Base-by-base conservation (phyloP, 23 tunicate genomes). In the Oikopleura vanhoeffeni region DNA sequence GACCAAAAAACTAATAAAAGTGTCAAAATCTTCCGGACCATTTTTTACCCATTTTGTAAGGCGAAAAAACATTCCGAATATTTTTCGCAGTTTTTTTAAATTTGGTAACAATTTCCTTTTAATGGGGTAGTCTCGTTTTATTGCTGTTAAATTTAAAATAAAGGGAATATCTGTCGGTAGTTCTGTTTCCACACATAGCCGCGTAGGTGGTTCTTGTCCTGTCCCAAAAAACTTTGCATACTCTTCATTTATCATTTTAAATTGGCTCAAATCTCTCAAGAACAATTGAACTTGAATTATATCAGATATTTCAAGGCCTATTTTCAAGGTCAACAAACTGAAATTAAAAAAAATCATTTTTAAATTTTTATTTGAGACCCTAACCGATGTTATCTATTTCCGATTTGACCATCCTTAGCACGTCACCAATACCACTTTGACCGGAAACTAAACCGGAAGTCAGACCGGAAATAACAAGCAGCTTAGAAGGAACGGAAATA, bases 381-480 rank as follows among this genome's bases (percentile, higher is more conserved):
- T n/a, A n/a, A n/a, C n/a, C n/a, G n/a, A n/a, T n/a, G 24, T 49
- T 49, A 8, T 49, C 24, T 49, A 49, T 13, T 49, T 49, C 64
- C 64, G 64, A 49, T 49, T 49, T 49, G 64, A 49, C 64, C 24
- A 13, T 13, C 18, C 64, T 49, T 49, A 49, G 24, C 64, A 24
- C 64, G 64, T 49, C 64, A 49, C 13, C 64, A 49, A 49, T 24
- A 49, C 64, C 64, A 24, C 64, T 49, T 24, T 49, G 18, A 49
- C 64, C 64, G 64, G 18, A 49, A n/a, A n/a, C n/a, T n/a, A n/a
- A n/a, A n/a, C n/a, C n/a, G n/a, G n/a, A n/a, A n/a, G n/a, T n/a
- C 64, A 49, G 64, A 49, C 64, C 64, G 64, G 64, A 49, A 49
- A 49, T 49, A 24, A 49, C 64, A 49, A 49, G 64, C 64, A 49